Conservation (phyloP, 2,888 invertebrate species). For the Leuctra nigra region DNA sequence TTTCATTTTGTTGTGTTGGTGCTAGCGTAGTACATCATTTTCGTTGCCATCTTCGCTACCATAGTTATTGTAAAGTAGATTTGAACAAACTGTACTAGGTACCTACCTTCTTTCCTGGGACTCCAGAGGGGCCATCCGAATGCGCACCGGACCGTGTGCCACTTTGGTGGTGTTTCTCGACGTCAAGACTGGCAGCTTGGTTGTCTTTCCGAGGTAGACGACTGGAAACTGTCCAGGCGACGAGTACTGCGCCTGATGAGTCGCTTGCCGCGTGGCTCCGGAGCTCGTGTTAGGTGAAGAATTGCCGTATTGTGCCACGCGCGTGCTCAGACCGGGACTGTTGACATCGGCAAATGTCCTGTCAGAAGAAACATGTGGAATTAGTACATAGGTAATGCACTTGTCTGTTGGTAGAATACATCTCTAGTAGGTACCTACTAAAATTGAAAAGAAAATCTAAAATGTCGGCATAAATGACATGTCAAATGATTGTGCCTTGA, state of each 20-base stretch:
- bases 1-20: too few species aligned
- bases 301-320: neutral
- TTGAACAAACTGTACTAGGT: too few species aligned
- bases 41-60: too few species aligned
- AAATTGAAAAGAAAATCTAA: too few species aligned
- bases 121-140: slow-evolving; percentile 4
- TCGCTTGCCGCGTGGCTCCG: neutral
- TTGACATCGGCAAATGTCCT: slow-evolving; percentile 8
- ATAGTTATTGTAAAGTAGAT: too few species aligned
- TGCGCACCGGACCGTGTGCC: neutral
- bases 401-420: too few species aligned
- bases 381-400: too few species aligned
- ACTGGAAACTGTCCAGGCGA: slow-evolving; percentile 7
- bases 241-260: slow-evolving; percentile 5
- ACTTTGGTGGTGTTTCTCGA: neutral
- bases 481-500: too few species aligned
- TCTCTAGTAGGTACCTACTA: too few species aligned
- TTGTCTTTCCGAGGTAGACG: slow-evolving; percentile 1
- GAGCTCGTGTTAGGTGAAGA: neutral
- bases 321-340: slow-evolving; percentile 7
- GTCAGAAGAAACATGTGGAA: too few species aligned
- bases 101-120: neutral
- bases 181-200: neutral
- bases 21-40: too few species aligned
- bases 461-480: too few species aligned